Base-by-base conservation (phyloP, 2,888 invertebrate species). In the Tribolium freemani region DNA sequence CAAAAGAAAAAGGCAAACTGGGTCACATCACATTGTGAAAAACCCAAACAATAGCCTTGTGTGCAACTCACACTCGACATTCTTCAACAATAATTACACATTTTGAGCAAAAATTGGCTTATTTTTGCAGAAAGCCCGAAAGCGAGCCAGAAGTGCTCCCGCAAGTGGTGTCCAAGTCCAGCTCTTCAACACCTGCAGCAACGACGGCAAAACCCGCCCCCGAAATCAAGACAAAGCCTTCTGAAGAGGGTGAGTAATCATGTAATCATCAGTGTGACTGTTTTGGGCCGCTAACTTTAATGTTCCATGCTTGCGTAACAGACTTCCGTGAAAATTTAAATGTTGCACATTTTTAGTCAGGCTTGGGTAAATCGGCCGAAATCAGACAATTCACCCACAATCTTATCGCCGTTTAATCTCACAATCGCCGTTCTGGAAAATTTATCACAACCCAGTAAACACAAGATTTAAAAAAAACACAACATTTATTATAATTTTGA, bases 241-340 rank as follows among this genome's bases (percentile, higher is more conserved):
- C 75, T 9, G 77, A 78, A 76, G 75, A 79, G 70, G 76, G 76
- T 78, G 72, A 72, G 75, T 57, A 71, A 46, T 57, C 67, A 31
- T 30, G 16, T 48, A 57, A 57, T 57, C 71, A 71, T 16, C 26
- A 79, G 79, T 76, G 78, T 78, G 77, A 75, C 78, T 79, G 82
- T 79, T 82, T 81, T 82, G 82, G 81, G 79, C 82, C 80, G 79
- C 72, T 82, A 80, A 82, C 77, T 82, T 77, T 77, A 76, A 74
- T 77, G 72, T 74, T 69, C 63, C 16, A 63, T 60, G 83, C 80
- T 82, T 76, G 74, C 77, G 73, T 75, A 71, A 73, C 78, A 75
- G 76, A 80, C 79, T 81, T 82, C 82, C 83, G 82, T 81, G 78
- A 80, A 82, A 82, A 81, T 80, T 82, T 78, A 77, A 81, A 80